phyloP scores from a whole-genome alignment of 2,888 invertebrate genomes.

The Dicranocentrus wangi region DNA sequence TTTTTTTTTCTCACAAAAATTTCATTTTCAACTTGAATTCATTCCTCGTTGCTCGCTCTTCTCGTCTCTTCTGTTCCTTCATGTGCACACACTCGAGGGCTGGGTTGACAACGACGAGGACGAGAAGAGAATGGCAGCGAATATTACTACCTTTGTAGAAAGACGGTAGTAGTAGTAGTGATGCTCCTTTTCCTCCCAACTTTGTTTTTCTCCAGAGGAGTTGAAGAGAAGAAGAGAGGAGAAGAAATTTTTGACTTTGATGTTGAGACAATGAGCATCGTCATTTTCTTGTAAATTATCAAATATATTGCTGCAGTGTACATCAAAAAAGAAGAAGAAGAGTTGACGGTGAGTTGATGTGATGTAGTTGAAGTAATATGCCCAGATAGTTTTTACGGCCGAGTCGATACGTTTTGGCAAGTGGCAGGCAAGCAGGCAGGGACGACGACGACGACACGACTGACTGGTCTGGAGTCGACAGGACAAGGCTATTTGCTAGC shows the following conservation, averaged over 20 bases:
- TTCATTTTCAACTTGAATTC: slow-evolving; percentile 10
- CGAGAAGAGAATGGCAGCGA: no score
- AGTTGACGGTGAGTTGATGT: neutral
- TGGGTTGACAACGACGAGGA: no score
- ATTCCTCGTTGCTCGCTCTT: neutral
- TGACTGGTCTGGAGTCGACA: slow-evolving; percentile 17
- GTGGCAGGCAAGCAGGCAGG: neutral
- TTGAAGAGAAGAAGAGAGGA: slow-evolving; percentile 14
- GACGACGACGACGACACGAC: neutral
- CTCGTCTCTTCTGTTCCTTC: neutral
- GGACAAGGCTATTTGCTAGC: no score
- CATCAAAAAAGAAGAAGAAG: no score
- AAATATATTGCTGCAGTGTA: slow-evolving; percentile 23
- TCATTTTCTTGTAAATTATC: slow-evolving; percentile 46
- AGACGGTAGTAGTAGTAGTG: no score
- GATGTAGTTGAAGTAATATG: slow-evolving; percentile 48
- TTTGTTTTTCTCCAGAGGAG: no score
- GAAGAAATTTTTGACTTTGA: slow-evolving; percentile 44
- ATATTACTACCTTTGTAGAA: no score
- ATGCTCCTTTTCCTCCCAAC: no score
- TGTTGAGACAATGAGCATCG: slow-evolving; percentile 46
- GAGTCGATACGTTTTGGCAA: slow-evolving; percentile 13
- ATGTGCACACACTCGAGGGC: no score
- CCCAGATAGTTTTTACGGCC: slow-evolving; percentile 18
- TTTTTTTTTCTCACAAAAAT: no score